Conservation (phyloP, 2,113 vertebrate species). For the Gopherus evgoodei region DNA sequence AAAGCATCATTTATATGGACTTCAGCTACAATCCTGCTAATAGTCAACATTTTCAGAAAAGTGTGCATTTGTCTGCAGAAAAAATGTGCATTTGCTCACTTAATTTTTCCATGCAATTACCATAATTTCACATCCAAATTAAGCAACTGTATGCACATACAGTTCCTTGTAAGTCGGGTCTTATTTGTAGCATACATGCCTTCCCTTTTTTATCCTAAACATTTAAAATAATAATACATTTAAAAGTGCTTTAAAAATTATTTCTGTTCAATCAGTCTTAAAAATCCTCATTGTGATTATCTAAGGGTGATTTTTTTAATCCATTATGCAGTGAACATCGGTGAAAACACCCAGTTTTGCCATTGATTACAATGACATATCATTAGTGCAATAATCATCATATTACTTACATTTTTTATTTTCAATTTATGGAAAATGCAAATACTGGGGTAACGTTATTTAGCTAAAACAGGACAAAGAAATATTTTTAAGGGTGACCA, state of each 20-base stretch:
- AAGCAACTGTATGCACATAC: not conserved
- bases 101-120: not conserved
- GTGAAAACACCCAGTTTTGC: not conserved
- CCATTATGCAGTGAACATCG: slow-evolving; percentile 4
- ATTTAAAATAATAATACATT: not conserved
- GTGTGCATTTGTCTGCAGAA: not conserved
- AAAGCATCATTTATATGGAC: slow-evolving; percentile 12
- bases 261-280: slow-evolving; percentile 1
- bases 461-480: not conserved
- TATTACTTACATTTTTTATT: not conserved
- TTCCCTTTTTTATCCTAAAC: not conserved
- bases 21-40: not conserved
- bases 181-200: not conserved
- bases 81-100: not conserved
- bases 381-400: not conserved
- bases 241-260: not conserved
- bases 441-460: not conserved
- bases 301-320: not conserved
- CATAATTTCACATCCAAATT: not conserved
- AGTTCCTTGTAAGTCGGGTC: not conserved
- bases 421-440: not conserved
- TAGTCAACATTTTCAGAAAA: not conserved
- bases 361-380: not conserved
- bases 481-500: not conserved
- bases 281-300: slow-evolving; percentile 6